These are phyloP conservation scores for Lota lota DNA, from an alignment of 2,113 vertebrate genomes.

Conservation along the genomic window DNA sequence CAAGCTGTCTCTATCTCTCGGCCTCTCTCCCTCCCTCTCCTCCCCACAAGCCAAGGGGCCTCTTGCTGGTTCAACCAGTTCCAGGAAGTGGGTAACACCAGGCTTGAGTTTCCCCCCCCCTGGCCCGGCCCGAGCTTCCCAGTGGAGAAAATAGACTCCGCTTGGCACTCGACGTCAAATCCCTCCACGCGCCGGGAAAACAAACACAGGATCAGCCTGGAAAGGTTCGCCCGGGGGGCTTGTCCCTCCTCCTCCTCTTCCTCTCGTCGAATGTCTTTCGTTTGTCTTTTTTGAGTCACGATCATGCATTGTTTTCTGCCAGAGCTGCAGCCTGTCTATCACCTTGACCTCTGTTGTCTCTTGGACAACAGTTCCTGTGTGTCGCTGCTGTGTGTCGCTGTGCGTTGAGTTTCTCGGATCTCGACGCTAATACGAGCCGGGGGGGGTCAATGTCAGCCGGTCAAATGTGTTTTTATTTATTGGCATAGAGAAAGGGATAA, in stretches of 20 bases:
- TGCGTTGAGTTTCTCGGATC: too few relatives aligned
- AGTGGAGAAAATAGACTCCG: slow-evolving; percentile 73
- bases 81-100: slow-evolving; percentile 68
- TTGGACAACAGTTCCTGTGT: not conserved
- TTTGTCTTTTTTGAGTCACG: too few relatives aligned
- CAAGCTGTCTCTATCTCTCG: not conserved
- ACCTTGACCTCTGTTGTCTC: not conserved
- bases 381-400: not conserved
- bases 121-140: slow-evolving; percentile 53
- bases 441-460: too few relatives aligned
- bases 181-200: slow-evolving; percentile 60
- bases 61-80: slow-evolving; percentile 59
- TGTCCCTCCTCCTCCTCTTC: not conserved
- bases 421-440: too few relatives aligned
- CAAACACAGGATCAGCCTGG: slow-evolving; percentile 59
- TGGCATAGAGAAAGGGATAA: not conserved
- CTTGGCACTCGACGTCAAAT: slow-evolving; percentile 62
- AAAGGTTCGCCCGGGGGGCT: slow-evolving; percentile 18
- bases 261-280: too few relatives aligned
- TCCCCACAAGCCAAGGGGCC: slow-evolving; percentile 36
- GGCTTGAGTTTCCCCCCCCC: slow-evolving; percentile 69
- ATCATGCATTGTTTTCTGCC: not conserved
- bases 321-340: not conserved
- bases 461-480: too few relatives aligned
- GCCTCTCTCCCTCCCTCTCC: slow-evolving; percentile 26